Conservation (phyloP, 2,888 invertebrate species). For the Drosophila emarginata region DNA sequence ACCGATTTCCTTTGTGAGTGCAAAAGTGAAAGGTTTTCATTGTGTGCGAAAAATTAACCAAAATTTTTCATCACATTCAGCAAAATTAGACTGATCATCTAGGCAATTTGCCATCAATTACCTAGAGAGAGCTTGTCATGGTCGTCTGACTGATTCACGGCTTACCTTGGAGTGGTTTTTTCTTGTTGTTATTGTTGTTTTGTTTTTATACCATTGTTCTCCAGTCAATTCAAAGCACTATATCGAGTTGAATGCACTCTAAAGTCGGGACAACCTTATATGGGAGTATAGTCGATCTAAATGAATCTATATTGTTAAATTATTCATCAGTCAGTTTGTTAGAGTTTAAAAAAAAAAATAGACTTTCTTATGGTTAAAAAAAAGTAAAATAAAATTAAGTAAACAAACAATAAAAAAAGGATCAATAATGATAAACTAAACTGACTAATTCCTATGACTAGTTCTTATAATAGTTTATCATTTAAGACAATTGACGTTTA, state of each 20-base stretch:
- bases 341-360: too few species aligned
- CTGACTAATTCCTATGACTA: too few species aligned
- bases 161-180: not conserved
- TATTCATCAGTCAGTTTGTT: too few species aligned
- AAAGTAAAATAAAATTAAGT: too few species aligned
- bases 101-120: slow-evolving; percentile 31
- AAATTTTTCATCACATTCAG: slow-evolving; percentile 48
- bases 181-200: not conserved
- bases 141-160: not conserved
- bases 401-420: too few species aligned
- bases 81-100: slow-evolving; percentile 70
- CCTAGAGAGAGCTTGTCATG: slow-evolving; percentile 3
- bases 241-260: slow-evolving; percentile 11
- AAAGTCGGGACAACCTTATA: not conserved
- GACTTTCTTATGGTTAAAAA: too few species aligned
- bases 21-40: slow-evolving; percentile 13
- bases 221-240: not conserved
- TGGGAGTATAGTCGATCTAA: not conserved
- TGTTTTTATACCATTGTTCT: not conserved
- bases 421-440: too few species aligned
- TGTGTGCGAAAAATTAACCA: slow-evolving; percentile 52
- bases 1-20: not conserved
- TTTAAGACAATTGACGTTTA: too few species aligned
- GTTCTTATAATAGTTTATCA: too few species aligned
- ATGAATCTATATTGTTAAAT: too few species aligned